These are phyloP conservation scores for Centroberyx gerrardi DNA, from an alignment of 2,797 vertebrate genomes.

Conservation along the genomic window DNA sequence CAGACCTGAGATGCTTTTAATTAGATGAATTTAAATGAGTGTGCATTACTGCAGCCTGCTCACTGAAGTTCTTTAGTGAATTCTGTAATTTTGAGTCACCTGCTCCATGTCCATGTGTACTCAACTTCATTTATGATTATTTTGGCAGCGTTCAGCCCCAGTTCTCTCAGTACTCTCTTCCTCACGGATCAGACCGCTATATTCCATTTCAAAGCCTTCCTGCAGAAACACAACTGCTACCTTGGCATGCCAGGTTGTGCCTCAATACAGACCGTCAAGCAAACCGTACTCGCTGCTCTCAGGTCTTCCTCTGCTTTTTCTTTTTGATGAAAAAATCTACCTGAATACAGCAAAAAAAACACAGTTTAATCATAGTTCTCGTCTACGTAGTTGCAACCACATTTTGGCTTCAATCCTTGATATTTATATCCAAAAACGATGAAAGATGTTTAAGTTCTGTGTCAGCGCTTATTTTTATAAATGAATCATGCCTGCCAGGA, in stretches of 20 bases:
- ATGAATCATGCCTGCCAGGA: slow-evolving; percentile 61
- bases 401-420: slow-evolving; percentile 26
- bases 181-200: not conserved
- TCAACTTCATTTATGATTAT: not conserved
- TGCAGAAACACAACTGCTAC: not conserved
- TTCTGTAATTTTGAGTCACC: not conserved
- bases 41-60: not conserved
- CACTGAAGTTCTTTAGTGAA: not conserved
- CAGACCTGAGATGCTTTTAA: not conserved
- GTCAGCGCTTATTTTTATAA: slow-evolving; percentile 50
- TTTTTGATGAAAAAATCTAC: not conserved
- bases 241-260: not conserved
- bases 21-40: not conserved
- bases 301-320: not conserved
- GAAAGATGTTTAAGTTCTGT: slow-evolving; percentile 38
- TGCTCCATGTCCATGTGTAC: not conserved
- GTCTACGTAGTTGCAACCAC: slow-evolving; percentile 7
- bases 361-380: not conserved
- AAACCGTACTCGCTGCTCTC: not conserved
- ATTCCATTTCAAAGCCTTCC: not conserved
- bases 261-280: slow-evolving; percentile 9
- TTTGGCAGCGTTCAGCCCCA: not conserved
- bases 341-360: slow-evolving; percentile 4
- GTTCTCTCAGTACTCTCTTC: not conserved
- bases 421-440: slow-evolving; percentile 24